Conservation (phyloP, 2,797 vertebrate genomes). For the Lerista edwardsae region DNA sequence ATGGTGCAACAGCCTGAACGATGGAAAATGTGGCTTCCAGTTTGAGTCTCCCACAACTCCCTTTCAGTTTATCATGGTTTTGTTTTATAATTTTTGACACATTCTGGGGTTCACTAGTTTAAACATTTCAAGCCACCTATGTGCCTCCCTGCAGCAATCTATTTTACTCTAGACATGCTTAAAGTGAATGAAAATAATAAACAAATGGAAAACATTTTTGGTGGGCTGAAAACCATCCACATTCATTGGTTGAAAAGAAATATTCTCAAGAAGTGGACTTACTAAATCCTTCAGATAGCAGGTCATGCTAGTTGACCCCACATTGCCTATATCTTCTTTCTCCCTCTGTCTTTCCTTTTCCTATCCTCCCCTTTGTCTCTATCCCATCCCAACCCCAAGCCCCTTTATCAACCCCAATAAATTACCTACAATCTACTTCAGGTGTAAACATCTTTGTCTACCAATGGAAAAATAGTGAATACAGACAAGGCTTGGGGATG, state of each 20-base stretch:
- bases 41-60: conserved; percentile 69
- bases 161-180: conserved; percentile 53
- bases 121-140: conserved; percentile 72
- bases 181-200: conserved; percentile 55
- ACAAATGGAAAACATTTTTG: conserved; percentile 28
- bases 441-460: conserved; percentile 85
- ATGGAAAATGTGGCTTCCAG: conserved; percentile 73
- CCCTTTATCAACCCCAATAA: conserved; percentile 68
- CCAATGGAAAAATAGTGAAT: conserved; percentile 55
- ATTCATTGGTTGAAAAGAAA: conserved; percentile 39
- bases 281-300: conserved; percentile 67
- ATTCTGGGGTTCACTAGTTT: conserved; percentile 72
- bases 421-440: conserved; percentile 81
- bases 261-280: conserved; percentile 42
- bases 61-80: conserved; percentile 66
- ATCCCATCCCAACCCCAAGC: conserved; percentile 39
- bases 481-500: conserved; percentile 50
- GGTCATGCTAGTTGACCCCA: conserved; percentile 72
- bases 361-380: conserved; percentile 25
- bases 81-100: conserved; percentile 56
- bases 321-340: conserved; percentile 50
- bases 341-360: conserved; percentile 46
- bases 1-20: conserved; percentile 59
- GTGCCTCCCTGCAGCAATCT: conserved; percentile 51
- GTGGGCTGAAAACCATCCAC: conserved; percentile 37